Conservation (phyloP, 2,888 invertebrate genomes). For the Mesorhabditis sp. region DNA sequence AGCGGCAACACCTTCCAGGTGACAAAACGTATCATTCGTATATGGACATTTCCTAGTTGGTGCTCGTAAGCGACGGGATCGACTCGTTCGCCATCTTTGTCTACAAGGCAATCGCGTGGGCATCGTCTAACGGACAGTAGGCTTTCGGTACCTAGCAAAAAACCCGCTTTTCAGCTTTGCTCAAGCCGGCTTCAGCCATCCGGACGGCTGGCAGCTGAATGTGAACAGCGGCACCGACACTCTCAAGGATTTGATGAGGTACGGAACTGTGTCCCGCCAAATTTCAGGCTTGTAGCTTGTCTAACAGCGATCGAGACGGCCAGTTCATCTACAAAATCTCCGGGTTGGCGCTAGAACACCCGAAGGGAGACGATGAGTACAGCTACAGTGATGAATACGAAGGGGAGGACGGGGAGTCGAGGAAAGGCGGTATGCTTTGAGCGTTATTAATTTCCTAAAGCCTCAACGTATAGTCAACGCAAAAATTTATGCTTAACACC, state of each 20-base stretch:
- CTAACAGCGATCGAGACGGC: slow-evolving; percentile 1
- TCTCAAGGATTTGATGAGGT: slow-evolving; percentile 76
- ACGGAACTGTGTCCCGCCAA: neutral
- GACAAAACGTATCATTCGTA: neutral
- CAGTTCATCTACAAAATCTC: slow-evolving; percentile 77
- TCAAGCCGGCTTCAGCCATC: slow-evolving; percentile 84
- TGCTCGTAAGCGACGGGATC: slow-evolving; percentile 72
- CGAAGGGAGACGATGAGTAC: slow-evolving; percentile 35
- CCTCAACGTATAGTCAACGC: slow-evolving; percentile 5
- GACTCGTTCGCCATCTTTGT: slow-evolving; percentile 81
- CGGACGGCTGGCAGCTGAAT: slow-evolving; percentile 74
- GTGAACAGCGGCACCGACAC: slow-evolving; percentile 88
- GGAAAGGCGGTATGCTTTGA: too few relatives aligned
- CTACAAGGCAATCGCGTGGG: slow-evolving; percentile 88
- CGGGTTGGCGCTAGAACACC: slow-evolving; percentile 45
- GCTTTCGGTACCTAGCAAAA: slow-evolving; percentile 62
- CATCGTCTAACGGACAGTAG: slow-evolving; percentile 35
- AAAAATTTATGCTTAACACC: neutral
- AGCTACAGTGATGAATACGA: slow-evolving; percentile 44
- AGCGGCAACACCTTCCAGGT: slow-evolving; percentile 68
- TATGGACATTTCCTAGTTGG: slow-evolving; percentile 65
- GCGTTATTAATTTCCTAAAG: too few relatives aligned
- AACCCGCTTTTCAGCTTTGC: slow-evolving; percentile 65
- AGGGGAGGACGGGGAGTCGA: slow-evolving; percentile 34
- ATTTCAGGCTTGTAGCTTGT: neutral